Evolutionary conservation across 2,888 invertebrate species (phyloP), one percentile per base, ranked within the genome.

Genomic region (Eumerus sabulonum): DNA sequence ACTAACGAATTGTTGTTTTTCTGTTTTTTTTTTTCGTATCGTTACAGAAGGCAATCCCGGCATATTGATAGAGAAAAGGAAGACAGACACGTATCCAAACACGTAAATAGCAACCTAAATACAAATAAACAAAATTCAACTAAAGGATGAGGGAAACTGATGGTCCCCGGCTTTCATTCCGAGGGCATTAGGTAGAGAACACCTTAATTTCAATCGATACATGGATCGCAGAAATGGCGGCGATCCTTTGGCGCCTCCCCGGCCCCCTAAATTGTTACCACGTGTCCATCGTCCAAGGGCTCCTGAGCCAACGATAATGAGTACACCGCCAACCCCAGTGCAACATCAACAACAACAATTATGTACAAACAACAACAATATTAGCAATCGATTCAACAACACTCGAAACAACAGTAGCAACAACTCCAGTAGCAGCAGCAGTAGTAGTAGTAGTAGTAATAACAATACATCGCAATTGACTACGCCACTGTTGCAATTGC

Each of bases 151-250:
- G 90, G 91, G 90, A 90, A 90, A 90, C 90, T 89, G 89, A 88
- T 88, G 92, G 92, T 91, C 92, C 92, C 91, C 92, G 92, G 92
- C 89, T 87, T 87, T 84, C 84, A 82, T 82, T 86, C 84, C 86
- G 87, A 86, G 90, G 90, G 88, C 90, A 90, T 88, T 90, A 90
- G 89, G 88, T 11, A 83, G 84, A 84, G 82, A 82, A 76, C 27
- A 81, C 71, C 81, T 74, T 81, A 73, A 60, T 77, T 85, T 86
- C 83, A 83, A 83, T 86, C 85, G 85, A 86, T 89, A 87, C 90
- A 93, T 93, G 94, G 93, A 93, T 91, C 92, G 92, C 91, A 93
- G 88, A 86, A 89, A 93, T 93, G 93, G 93, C 92, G 93, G 93
- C 92, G 88, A 89, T 89, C 93, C 92, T 91, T 92, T 92, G 92